Percentiles rank a stretch among this genome's conserved stretches.
Evolutionary conservation across 2,888 invertebrate species (phyloP).

Genomic region (Agonopterix subpropinquella): DNA sequence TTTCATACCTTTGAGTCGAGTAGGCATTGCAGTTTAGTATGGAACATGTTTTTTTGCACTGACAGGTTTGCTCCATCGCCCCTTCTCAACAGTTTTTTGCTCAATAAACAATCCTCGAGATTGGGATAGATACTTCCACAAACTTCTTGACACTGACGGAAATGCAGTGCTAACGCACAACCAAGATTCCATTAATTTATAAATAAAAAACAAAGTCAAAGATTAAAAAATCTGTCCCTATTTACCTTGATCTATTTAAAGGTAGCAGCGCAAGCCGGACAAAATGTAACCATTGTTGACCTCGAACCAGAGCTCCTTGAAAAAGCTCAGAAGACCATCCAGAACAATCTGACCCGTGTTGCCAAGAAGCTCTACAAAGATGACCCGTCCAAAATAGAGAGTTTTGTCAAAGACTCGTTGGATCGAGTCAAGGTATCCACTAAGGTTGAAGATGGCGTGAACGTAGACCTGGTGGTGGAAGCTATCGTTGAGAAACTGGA

Average conservation of each 20-base stretch:
- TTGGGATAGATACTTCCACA: too few species aligned
- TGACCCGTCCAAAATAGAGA: conserved; percentile 77
- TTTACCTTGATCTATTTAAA: conserved; percentile 33
- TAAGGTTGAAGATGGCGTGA: conserved; percentile 77
- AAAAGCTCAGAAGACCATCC: conserved; percentile 83
- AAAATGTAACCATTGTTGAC: conserved; percentile 88
- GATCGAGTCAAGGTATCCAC: conserved; percentile 74
- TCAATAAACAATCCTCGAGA: too few species aligned
- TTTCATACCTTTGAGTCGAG: too few species aligned
- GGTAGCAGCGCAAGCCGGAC: conserved; percentile 90
- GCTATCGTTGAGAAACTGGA: conserved; percentile 91
- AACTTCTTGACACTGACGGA: too few species aligned
- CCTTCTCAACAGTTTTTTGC: too few species aligned
- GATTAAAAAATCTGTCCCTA: too few species aligned
- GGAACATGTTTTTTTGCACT: too few species aligned
- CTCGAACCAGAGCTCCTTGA: conserved; percentile 81
- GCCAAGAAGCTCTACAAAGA: conserved; percentile 87
- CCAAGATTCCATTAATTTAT: too few species aligned
- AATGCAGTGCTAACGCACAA: too few species aligned
- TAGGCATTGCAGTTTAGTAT: too few species aligned
- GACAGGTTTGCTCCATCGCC: too few species aligned
- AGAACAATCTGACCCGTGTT: conserved; percentile 82
- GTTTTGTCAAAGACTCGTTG: conserved; percentile 79
- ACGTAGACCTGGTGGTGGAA: conserved; percentile 88
- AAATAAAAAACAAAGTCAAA: too few species aligned